Percentiles rank a stretch among this genome's conserved stretches.
Evolutionary conservation across 2,888 invertebrate genomes (phyloP).

Genomic region (Smittia aterrima): DNA sequence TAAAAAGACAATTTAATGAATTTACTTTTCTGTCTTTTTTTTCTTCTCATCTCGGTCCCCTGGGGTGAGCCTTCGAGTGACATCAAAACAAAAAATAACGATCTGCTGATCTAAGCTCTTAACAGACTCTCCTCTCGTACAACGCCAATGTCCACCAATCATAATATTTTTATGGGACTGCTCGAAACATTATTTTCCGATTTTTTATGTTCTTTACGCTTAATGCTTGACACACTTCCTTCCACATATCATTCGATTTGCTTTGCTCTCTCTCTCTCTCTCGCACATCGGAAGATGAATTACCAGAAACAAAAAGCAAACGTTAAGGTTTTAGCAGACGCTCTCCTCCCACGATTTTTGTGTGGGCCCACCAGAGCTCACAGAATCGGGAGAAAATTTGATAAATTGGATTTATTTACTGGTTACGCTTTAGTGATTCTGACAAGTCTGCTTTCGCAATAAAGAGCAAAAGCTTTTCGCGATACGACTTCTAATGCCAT

Average conservation of each 20-base stretch:
- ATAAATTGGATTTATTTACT: constrained; percentile 18
- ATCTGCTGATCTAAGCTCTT: too few species aligned
- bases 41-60: background rate
- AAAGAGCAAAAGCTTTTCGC: background rate
- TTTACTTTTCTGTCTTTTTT: background rate
- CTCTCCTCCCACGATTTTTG: background rate
- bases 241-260: background rate
- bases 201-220: background rate
- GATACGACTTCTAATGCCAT: background rate
- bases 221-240: constrained; percentile 3
- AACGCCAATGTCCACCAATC: too few species aligned
- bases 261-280: too few species aligned
- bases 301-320: background rate
- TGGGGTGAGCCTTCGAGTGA: background rate
- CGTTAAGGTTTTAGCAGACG: background rate
- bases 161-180: background rate
- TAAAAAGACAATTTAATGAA: constrained; percentile 22
- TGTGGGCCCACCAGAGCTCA: background rate
- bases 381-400: background rate
- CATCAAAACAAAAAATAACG: too few species aligned
- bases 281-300: background rate
- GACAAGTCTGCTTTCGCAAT: background rate
- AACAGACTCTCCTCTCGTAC: too few species aligned
- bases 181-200: background rate
- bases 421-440: constrained; percentile 11